Conservation (phyloP, 2,113 vertebrate species). For the Xyliphius kryptos region DNA sequence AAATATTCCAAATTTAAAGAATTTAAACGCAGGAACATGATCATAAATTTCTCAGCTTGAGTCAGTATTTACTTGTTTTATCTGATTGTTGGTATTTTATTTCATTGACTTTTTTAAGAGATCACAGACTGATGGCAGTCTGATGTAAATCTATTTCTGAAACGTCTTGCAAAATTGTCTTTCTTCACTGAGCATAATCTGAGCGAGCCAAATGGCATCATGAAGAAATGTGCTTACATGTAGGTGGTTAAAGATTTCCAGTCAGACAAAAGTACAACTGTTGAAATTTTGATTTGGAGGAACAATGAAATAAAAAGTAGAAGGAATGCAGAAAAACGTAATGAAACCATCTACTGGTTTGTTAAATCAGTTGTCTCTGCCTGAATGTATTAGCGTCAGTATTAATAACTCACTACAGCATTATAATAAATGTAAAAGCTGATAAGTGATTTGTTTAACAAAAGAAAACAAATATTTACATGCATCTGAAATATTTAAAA, state of each 20-base stretch:
- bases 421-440: too few species aligned
- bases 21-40: too few species aligned
- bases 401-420: too few species aligned
- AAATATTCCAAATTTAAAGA: too few species aligned
- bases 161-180: constrained; percentile 27
- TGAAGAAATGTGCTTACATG: constrained; percentile 4
- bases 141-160: background rate
- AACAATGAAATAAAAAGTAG: background rate
- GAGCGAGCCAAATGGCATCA: background rate
- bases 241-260: background rate
- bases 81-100: background rate
- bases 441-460: too few species aligned
- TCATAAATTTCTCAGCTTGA: too few species aligned
- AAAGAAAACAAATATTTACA: too few species aligned
- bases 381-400: background rate
- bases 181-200: constrained; percentile 15
- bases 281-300: background rate
- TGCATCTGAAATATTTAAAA: too few species aligned
- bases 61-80: background rate
- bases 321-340: background rate
- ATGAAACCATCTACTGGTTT: background rate
- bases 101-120: constrained; percentile 28
- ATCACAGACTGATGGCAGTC: constrained; percentile 20
- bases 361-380: background rate
- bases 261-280: background rate